Percentiles rank a stretch among this genome's conserved stretches.
phyloP scores from a whole-genome alignment of 2,888 invertebrate genomes.

The Apamea sordens region DNA sequence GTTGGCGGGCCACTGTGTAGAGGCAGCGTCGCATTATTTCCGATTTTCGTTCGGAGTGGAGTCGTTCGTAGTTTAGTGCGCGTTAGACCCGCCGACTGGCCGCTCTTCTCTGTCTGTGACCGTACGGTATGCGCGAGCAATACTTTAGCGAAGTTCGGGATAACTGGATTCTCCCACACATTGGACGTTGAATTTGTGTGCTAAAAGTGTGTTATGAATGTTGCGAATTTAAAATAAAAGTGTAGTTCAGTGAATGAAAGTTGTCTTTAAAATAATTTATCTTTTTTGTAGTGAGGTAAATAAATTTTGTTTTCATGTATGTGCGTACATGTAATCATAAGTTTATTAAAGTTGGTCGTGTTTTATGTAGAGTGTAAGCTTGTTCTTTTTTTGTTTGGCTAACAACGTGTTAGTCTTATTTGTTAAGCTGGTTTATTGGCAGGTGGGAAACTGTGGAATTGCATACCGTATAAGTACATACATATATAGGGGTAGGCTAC shows the following conservation, averaged over 20 bases:
- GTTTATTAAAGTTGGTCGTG: background rate
- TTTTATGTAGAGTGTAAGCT: conserved; percentile 2
- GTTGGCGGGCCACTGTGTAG: conserved; percentile 23
- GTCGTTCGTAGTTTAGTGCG: conserved; percentile 60
- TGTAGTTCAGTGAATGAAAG: conserved; percentile 53
- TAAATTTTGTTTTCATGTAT: conserved; percentile 33
- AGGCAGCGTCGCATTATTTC: conserved; percentile 55
- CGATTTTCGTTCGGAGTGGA: conserved; percentile 49
- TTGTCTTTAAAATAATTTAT: conserved; percentile 35
- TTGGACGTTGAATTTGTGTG: conserved; percentile 53
- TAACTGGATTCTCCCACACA: conserved; percentile 57
- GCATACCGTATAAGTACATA: background rate
- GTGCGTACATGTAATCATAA: background rate
- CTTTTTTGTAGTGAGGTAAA: conserved; percentile 55
- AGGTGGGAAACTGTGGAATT: conserved; percentile 10
- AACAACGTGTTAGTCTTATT: background rate
- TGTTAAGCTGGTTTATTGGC: conserved; percentile 9
- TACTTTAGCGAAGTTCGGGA: conserved; percentile 52
- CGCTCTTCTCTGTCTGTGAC: conserved; percentile 38
- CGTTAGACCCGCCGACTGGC: conserved; percentile 58
- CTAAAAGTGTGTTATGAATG: conserved; percentile 44
- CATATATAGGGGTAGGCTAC: background rate
- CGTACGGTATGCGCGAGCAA: conserved; percentile 41
- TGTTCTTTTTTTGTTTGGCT: conserved; percentile 9
- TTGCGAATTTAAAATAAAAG: conserved; percentile 47